Evolutionary conservation across 2,888 invertebrate species (phyloP).

Genomic region (Latrodectus elegans): DNA sequence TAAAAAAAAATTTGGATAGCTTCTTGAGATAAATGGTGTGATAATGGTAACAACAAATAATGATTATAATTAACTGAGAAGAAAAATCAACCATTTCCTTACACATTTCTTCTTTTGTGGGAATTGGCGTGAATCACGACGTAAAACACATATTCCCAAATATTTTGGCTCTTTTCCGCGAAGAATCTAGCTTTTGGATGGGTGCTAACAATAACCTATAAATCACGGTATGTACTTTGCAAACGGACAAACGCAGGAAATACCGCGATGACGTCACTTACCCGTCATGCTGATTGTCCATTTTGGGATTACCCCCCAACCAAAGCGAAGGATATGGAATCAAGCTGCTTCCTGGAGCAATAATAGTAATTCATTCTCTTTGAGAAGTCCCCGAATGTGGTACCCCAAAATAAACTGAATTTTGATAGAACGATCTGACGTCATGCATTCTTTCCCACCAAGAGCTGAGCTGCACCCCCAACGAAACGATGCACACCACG

Average conservation of each 20-base stretch:
- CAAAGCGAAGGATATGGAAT: slow-evolving; percentile 37
- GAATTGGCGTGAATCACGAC: no score
- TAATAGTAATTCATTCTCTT: slow-evolving; percentile 32
- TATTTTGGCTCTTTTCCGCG: not conserved
- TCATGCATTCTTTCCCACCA: slow-evolving; percentile 14
- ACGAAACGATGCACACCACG: not conserved
- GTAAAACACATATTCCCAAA: no score
- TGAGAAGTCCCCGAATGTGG: not conserved
- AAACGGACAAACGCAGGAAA: slow-evolving; percentile 58
- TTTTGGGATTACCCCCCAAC: slow-evolving; percentile 6
- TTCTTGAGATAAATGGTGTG: no score
- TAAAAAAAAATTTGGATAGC: no score
- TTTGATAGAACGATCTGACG: slow-evolving; percentile 53
- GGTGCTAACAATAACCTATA: slow-evolving; percentile 36
- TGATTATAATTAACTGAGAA: no score
- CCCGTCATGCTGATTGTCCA: slow-evolving; percentile 38
- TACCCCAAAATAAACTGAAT: slow-evolving; percentile 43
- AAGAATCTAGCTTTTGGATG: not conserved
- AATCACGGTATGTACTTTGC: slow-evolving; percentile 8
- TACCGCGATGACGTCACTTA: slow-evolving; percentile 51
- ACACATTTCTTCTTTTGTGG: no score
- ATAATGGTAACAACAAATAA: no score
- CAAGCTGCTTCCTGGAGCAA: slow-evolving; percentile 47
- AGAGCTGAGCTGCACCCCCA: slow-evolving; percentile 1
- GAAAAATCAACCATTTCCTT: no score